A percentile compares a stretch with the other conserved stretches of the same genome.
Evolutionary conservation across 2,113 vertebrate species (phyloP).

Genomic region (Solea solea): DNA sequence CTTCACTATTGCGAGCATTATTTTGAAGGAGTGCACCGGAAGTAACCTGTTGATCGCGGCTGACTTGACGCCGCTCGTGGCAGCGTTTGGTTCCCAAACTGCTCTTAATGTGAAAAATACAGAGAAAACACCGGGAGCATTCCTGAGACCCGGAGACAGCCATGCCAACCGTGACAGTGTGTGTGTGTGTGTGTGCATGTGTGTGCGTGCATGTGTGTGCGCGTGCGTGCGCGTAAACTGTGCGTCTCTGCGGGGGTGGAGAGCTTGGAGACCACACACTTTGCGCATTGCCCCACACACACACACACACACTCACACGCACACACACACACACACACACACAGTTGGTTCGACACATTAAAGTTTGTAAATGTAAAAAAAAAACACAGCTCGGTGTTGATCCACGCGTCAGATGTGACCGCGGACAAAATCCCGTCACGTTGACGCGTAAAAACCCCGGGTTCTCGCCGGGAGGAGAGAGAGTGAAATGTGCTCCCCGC

Average conservation of each 20-base stretch:
- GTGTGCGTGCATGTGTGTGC: slow-evolving; percentile 1
- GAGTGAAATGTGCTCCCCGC: slow-evolving; percentile 48
- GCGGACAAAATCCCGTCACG: neutral
- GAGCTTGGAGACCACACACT: slow-evolving; percentile 78
- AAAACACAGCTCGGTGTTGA: neutral
- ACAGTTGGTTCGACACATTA: slow-evolving; percentile 15
- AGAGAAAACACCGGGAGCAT: slow-evolving; percentile 64
- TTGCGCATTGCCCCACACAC: slow-evolving; percentile 67
- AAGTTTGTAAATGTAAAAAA: slow-evolving; percentile 6
- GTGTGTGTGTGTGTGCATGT: neutral
- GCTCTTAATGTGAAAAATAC: slow-evolving; percentile 66
- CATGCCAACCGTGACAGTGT: slow-evolving; percentile 55
- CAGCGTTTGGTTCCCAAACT: slow-evolving; percentile 60
- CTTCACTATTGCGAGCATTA: slow-evolving; percentile 19
- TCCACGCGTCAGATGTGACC: neutral
- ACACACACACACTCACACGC: slow-evolving; percentile 21
- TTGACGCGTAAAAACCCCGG: slow-evolving; percentile 12
- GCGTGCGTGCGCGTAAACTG: slow-evolving; percentile 33
- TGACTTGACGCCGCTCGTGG: slow-evolving; percentile 23
- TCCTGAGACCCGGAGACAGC: slow-evolving; percentile 65
- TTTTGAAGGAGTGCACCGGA: slow-evolving; percentile 36
- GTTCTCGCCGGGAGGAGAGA: neutral
- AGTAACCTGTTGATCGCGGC: fast-evolving
- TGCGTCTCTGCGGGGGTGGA: slow-evolving; percentile 71
- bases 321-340: slow-evolving; percentile 32